Evolutionary conservation across 1,140 invertebrate species (phyloP).

Genomic region (Oryzaephilus surinamensis): DNA sequence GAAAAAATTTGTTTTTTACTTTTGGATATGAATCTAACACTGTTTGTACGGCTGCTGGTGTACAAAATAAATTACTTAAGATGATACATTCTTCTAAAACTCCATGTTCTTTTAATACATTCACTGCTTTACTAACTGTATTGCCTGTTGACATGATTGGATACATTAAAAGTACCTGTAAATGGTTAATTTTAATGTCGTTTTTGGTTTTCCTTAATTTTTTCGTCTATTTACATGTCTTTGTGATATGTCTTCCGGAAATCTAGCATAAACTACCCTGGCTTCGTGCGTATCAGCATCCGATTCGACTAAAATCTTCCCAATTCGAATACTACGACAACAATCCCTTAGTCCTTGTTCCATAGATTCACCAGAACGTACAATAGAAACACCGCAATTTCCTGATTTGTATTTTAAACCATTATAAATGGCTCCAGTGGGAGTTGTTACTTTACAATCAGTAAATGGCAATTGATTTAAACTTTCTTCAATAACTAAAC

Average conservation of each 20-base stretch:
- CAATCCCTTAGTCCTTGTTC: conserved; percentile 95
- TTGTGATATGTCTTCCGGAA: conserved; percentile 86
- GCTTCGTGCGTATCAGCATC: conserved; percentile 94
- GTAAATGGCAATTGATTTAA: conserved; percentile 93
- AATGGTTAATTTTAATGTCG: conserved; percentile 4
- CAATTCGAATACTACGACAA: conserved; percentile 93
- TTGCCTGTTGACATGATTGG: conserved; percentile 97
- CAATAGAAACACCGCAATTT: conserved; percentile 97
- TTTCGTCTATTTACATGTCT: conserved; percentile 63
- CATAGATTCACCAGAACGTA: conserved; percentile 94
- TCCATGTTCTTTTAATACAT: conserved; percentile 85
- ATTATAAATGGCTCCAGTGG: conserved; percentile 80
- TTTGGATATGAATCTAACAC: conserved; percentile 79
- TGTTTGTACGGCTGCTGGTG: conserved; percentile 80
- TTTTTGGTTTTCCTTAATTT: no score
- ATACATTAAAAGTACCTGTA: conserved; percentile 85
- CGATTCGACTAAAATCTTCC: conserved; percentile 96
- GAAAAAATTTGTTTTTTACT: conserved; percentile 33
- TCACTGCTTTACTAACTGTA: conserved; percentile 87
- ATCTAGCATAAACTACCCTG: conserved; percentile 93
- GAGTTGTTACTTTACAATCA: conserved; percentile 80
- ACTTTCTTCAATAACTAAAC: conserved; percentile 95
- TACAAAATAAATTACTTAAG: conserved; percentile 92
- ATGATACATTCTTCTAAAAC: conserved; percentile 91
- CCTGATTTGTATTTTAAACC: conserved; percentile 91